A percentile compares a stretch with the other conserved stretches of the same genome.
phyloP scores from a whole-genome alignment of 1,140 invertebrate species.

The Muscidifurax raptorellus region DNA sequence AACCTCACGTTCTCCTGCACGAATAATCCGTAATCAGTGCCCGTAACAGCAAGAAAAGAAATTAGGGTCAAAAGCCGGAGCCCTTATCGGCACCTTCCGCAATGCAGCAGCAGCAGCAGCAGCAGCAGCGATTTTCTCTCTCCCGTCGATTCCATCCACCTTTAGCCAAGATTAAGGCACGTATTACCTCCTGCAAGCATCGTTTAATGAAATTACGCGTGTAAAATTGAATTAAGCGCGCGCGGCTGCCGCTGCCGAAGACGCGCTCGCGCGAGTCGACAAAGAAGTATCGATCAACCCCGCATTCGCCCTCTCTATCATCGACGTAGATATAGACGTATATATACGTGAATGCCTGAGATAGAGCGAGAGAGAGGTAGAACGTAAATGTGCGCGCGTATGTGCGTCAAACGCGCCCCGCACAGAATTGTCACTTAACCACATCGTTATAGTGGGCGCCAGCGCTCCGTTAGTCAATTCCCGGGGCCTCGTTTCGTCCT shows the following conservation, averaged over 20 bases:
- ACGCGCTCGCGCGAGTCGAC: not conserved
- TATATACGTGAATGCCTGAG: not conserved
- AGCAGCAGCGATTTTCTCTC: not conserved
- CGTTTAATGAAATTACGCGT: conserved; percentile 43
- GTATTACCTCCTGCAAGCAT: not conserved
- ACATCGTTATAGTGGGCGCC: conserved; percentile 26
- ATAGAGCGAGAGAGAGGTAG: not conserved
- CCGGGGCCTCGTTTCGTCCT: not conserved
- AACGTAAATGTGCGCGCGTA: not conserved
- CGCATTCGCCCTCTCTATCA: not conserved
- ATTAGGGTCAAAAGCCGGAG: not conserved
- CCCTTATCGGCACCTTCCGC: not conserved
- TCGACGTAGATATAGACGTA: no score
- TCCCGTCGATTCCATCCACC: conserved; percentile 13
- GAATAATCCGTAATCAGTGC: conserved; percentile 3
- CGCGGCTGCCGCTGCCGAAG: not conserved
- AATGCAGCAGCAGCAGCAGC: not conserved
- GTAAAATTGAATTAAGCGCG: conserved; percentile 39
- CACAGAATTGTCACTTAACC: conserved; percentile 22
- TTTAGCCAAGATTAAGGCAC: conserved; percentile 26
- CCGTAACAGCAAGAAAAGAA: not conserved
- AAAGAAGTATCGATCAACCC: conserved; percentile 22
- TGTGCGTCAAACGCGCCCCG: not conserved
- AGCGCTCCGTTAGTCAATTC: conserved; percentile 8
- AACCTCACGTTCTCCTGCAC: not conserved